Percentiles rank a stretch among this genome's conserved stretches.
These are phyloP conservation scores for Festucalex cinctus DNA, from an alignment of 2,113 vertebrate genomes.

Conservation along the genomic window DNA sequence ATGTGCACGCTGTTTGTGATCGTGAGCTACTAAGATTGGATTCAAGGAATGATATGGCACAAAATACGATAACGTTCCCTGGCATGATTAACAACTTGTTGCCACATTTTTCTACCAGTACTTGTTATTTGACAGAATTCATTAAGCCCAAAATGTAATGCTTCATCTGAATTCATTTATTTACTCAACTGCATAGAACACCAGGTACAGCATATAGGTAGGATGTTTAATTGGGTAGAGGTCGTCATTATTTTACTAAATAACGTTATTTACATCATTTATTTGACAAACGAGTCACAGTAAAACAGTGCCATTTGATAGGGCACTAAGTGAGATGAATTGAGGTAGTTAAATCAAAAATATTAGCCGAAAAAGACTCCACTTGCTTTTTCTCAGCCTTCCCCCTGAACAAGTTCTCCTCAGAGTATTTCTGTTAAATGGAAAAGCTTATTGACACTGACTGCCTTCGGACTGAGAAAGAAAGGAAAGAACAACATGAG, in stretches of 20 bases:
- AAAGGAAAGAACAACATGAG: slow-evolving; percentile 10
- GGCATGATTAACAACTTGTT: too few species aligned
- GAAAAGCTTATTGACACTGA: neutral
- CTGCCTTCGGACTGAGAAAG: slow-evolving; percentile 4
- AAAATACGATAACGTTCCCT: too few species aligned
- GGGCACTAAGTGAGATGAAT: too few species aligned
- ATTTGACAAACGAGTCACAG: neutral
- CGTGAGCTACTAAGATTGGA: too few species aligned
- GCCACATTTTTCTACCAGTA: too few species aligned
- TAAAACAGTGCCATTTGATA: too few species aligned
- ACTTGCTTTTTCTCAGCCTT: neutral
- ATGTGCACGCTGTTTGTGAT: too few species aligned
- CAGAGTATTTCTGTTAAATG: slow-evolving; percentile 12
- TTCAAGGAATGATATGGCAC: too few species aligned
- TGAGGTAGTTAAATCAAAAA: neutral
- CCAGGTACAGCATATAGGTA: neutral
- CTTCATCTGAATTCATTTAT: too few species aligned
- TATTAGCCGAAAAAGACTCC: neutral
- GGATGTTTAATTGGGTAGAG: neutral
- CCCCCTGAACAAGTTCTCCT: slow-evolving; percentile 1
- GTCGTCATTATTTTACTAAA: neutral
- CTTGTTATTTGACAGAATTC: too few species aligned
- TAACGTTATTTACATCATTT: neutral
- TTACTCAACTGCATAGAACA: neutral
- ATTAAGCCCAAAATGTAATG: neutral